Base-by-base conservation (phyloP, 2,797 vertebrate genomes). In the Rhadinocentrus ornatus region DNA sequence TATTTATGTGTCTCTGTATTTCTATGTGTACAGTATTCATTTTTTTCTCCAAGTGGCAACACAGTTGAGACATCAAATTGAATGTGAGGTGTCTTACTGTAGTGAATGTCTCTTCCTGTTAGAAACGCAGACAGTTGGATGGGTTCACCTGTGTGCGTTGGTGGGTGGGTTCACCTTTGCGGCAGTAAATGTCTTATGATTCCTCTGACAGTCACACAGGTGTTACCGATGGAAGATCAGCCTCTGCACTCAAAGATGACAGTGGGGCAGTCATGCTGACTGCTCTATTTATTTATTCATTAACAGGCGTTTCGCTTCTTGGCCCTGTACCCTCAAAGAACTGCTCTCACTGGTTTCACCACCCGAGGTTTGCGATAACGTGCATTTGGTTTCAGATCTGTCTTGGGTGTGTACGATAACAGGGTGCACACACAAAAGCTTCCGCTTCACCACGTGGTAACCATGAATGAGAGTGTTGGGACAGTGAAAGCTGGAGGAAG, bases 261-360 rank as follows among this genome's bases (percentile, higher is more conserved):
- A 80, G 68, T 22, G 26, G 73, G 27, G 82, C 77, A 2, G 79
- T 80, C 71, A 62, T 69, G 70, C 80, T 68, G 75, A 80, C 82
- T 83, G 72, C 15, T 46, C 55, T 66, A 71, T 78, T 88, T 85
- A 90, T 88, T 89, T 89, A 87, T 90, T 90, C 85, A 89, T 91
- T 84, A 86, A 75, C 74, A 78, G 67, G 72, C 56, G 6, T 65
- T 74, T 77, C 66, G 68, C 77, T 68, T 72, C 74, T 74, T 48
- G 2, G 72, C 67, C 65, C 62, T 53, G 37, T 56, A 24, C 55
- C 70, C 77, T 77, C 79, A 16, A 77, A 79, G 86, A 79, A 83
- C 82, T 12, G 4, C 44, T 80, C 69, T 78, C 75, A 78, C 83
- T 76, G 66, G 66, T 73, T 86, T 81, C 75, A 60, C 76, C 78